Percentiles rank a stretch among this genome's conserved stretches.
Evolutionary conservation across 1,140 invertebrate species (phyloP).

Genomic region (Branchinecta lindahli): DNA sequence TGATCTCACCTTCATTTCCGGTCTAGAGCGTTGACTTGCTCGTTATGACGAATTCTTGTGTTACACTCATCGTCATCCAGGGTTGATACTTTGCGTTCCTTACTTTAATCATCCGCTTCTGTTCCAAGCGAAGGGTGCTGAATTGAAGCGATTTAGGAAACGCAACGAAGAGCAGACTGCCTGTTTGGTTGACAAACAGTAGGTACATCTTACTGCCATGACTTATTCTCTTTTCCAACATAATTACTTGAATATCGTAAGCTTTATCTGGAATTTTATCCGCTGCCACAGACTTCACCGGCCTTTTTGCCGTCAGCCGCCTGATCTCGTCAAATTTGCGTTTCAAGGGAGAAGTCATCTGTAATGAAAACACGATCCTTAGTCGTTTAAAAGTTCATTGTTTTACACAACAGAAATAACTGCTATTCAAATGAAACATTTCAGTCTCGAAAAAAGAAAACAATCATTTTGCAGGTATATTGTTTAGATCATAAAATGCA

Average conservation of each 20-base stretch:
- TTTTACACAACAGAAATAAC: too few species aligned
- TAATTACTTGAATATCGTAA: conserved; percentile 1
- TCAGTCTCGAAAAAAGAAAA: too few species aligned
- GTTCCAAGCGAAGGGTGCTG: conserved; percentile 2
- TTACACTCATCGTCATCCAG: background rate
- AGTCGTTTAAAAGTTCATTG: conserved; percentile 6
- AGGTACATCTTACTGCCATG: background rate
- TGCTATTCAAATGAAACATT: too few species aligned
- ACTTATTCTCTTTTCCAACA: conserved; percentile 5
- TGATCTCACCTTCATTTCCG: background rate
- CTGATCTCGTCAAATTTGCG: conserved; percentile 4
- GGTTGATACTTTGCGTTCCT: background rate
- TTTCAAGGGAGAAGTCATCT: conserved; percentile 1
- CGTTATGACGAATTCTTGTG: background rate
- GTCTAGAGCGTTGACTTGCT: conserved; percentile 2
- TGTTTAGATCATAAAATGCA: too few species aligned
- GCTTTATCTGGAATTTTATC: conserved; percentile 5
- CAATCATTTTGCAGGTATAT: too few species aligned
- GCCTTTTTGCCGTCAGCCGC: conserved; percentile 7
- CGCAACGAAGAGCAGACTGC: background rate
- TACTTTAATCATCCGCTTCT: too few species aligned
- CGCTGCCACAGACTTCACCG: conserved; percentile 4
- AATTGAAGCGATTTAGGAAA: background rate
- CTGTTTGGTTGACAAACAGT: conserved; percentile 5
- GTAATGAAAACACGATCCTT: conserved; percentile 6